Evolutionary conservation across 2,888 invertebrate species (phyloP), one percentile per base, ranked within the genome.

Genomic region (Drosophila merina): DNA sequence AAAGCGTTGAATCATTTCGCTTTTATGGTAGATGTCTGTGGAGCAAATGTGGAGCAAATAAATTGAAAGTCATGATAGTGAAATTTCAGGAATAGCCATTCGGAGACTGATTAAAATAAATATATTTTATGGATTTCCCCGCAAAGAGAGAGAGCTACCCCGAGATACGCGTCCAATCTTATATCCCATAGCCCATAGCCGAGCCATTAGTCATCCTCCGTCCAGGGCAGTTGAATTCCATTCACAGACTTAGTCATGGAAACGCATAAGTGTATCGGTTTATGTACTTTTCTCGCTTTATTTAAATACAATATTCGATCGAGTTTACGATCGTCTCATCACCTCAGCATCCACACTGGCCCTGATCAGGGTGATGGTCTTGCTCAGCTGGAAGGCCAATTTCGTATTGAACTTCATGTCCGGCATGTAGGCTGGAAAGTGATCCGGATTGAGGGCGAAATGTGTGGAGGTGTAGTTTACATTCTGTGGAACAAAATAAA

Each of bases 371-470:
- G 44, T 20, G 20, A 48, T 52, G 14, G 58, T 66, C 48, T 51
- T 52, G 45, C 52, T 45, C 40, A 56, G 57, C 56, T 70, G 72
- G 49, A 79, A 67, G 49, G 36, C 56, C 50, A 47, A 40, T 55
- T 55, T 73, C n/a, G 68, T 68, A 40, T 62, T 74, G 49, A 74
- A 74, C 57, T 62, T 74, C 57, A 78, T 78, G 57, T 77, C 77
- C 68, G 77, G 71, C 73, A 75, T 80, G 60, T 68, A 63, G 56
- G 72, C 50, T 47, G 75, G 70, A 71, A 76, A 79, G 59, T 58
- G 62, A 70, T 79, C 60, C 51, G 72, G 74, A 86, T 79, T 75
- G 57, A 75, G 75, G 50, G 75, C 55, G 55, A 69, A 82, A 51
- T 56, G 74, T 30, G 54, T 62, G 47, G 68, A 55, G 14, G 60